Evolutionary conservation across 2,113 vertebrate genomes (phyloP).

Genomic region (Macaca nemestrina): DNA sequence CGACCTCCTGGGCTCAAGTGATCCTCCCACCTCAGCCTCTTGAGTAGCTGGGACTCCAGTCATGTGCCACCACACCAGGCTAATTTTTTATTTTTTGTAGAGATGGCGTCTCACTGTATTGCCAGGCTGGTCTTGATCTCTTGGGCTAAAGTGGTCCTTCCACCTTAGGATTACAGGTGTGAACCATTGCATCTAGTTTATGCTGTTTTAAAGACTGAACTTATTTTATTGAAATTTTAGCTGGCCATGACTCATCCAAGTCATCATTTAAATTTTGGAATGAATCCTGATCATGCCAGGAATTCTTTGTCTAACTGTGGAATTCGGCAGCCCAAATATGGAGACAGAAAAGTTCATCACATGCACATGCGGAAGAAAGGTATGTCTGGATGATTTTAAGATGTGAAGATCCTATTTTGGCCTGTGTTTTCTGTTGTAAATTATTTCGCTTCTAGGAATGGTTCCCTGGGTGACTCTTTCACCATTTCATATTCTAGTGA

Average conservation of each 20-base stretch:
- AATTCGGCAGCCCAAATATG: constrained; percentile 98
- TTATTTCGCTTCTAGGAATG: background rate
- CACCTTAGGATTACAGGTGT: too few species aligned
- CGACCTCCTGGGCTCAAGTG: too few species aligned
- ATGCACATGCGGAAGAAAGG: constrained; percentile 99
- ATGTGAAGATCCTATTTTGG: background rate
- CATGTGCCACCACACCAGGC: too few species aligned
- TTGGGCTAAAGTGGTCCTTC: too few species aligned
- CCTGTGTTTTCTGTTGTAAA: background rate
- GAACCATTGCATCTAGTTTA: too few species aligned
- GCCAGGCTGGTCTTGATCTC: too few species aligned
- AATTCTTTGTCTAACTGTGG: constrained; percentile 99
- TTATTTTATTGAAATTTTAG: constrained; percentile 80
- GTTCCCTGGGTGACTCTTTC: background rate
- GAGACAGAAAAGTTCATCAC: constrained; percentile 98
- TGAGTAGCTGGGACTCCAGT: too few species aligned
- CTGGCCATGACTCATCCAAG: constrained; percentile 99
- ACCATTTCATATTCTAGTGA: background rate
- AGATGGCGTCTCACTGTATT: too few species aligned
- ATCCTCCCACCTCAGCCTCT: too few species aligned
- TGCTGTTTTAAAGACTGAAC: background rate
- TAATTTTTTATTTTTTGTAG: too few species aligned
- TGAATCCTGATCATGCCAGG: constrained; percentile 98
- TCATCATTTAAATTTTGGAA: constrained; percentile 99
- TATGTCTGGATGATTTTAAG: constrained; percentile 60